These are phyloP conservation scores for Brassicogethes aeneus DNA, from an alignment of 2,888 invertebrate genomes.

Conservation along the genomic window DNA sequence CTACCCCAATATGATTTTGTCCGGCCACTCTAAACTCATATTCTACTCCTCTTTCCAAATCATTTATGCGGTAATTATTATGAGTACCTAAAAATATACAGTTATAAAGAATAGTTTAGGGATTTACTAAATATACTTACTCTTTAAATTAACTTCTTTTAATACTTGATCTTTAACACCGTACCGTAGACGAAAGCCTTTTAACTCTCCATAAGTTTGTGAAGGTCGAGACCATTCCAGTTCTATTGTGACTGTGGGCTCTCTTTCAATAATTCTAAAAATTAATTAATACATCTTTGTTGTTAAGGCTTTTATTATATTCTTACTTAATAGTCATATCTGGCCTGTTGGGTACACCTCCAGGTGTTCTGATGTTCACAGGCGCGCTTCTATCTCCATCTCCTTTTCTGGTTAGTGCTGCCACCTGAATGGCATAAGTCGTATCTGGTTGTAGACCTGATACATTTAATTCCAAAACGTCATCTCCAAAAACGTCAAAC, in stretches of 20 bases:
- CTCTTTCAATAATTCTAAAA: constrained; percentile 70
- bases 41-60: constrained; percentile 83
- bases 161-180: constrained; percentile 76
- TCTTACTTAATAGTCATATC: constrained; percentile 45
- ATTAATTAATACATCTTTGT: constrained; percentile 6
- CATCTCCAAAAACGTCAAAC: constrained; percentile 76
- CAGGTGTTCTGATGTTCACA: constrained; percentile 81
- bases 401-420: constrained; percentile 92
- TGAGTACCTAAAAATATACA: constrained; percentile 44
- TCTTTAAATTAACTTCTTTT: constrained; percentile 62
- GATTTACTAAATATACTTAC: constrained; percentile 30
- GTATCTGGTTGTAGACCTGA: constrained; percentile 92
- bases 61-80: constrained; percentile 63
- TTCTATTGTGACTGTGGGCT: constrained; percentile 81
- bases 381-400: constrained; percentile 90
- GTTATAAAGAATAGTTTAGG: constrained; percentile 3
- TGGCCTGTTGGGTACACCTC: constrained; percentile 83
- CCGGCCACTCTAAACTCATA: constrained; percentile 97
- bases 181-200: constrained; percentile 79
- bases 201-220: constrained; percentile 80
- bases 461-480: constrained; percentile 69
- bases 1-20: constrained; percentile 88
- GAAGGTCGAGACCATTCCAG: constrained; percentile 88
- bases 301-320: too few relatives aligned
- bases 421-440: constrained; percentile 87